phyloP scores from a whole-genome alignment of 2,888 invertebrate genomes.

The Panopea generosa region DNA sequence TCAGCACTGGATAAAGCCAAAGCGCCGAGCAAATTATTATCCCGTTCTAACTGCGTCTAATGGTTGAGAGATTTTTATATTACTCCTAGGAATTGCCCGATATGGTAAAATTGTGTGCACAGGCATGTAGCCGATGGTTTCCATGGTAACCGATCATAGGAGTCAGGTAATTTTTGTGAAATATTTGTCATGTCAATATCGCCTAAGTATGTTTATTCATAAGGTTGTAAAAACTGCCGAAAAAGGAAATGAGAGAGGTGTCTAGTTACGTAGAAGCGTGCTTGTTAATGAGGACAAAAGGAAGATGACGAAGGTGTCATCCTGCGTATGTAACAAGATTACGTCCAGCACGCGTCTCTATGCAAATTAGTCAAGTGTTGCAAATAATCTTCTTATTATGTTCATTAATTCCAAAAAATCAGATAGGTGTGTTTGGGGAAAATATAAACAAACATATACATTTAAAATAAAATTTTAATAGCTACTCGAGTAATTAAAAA shows the following conservation, averaged over 20 bases:
- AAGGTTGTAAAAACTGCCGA: conserved; percentile 5
- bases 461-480: no score
- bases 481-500: no score
- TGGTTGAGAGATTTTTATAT: conserved; percentile 52
- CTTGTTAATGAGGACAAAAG: not conserved
- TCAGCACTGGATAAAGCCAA: conserved; percentile 18
- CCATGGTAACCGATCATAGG: conserved; percentile 44
- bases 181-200: conserved; percentile 29
- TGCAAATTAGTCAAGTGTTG: no score
- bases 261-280: conserved; percentile 6
- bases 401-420: no score
- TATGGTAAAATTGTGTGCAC: conserved; percentile 48
- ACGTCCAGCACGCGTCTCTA: no score
- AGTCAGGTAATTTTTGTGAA: conserved; percentile 51
- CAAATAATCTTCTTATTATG: no score
- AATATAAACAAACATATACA: no score
- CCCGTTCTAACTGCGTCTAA: conserved; percentile 26
- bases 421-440: no score
- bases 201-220: conserved; percentile 34
- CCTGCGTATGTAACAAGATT: no score
- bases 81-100: conserved; percentile 52
- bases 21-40: conserved; percentile 17
- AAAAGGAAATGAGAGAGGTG: conserved; percentile 10
- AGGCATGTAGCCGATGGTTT: conserved; percentile 42
- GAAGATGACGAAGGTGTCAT: no score